Percentiles rank a stretch among this genome's conserved stretches.
Conservation (phyloP, 2,797 vertebrate species). For the Apodemus agrarius region DNA sequence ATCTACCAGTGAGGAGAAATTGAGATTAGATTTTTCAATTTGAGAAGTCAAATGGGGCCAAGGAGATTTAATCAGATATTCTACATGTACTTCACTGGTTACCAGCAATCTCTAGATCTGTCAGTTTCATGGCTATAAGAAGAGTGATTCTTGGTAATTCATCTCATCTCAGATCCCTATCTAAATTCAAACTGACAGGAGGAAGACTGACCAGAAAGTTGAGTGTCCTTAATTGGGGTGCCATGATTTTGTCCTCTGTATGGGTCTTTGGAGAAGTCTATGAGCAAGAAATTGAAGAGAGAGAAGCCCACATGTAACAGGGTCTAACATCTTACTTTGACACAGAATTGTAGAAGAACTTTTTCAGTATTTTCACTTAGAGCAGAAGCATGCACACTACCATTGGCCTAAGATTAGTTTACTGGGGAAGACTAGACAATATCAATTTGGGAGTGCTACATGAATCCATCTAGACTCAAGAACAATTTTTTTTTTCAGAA, state of each 20-base stretch:
- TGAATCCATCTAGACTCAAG: not conserved
- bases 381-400: not conserved
- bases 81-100: not conserved
- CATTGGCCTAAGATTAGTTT: not conserved
- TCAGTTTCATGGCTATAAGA: slow-evolving; percentile 53
- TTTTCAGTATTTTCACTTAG: not conserved
- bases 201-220: slow-evolving; percentile 45
- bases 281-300: not conserved
- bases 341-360: not conserved
- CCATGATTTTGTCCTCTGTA: not conserved
- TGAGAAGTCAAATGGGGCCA: slow-evolving; percentile 55
- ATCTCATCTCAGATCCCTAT: slow-evolving; percentile 72
- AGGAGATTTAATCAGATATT: slow-evolving; percentile 48
- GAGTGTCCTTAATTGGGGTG: not conserved
- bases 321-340: not conserved
- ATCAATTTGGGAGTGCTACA: not conserved
- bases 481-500: not conserved
- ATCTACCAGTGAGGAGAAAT: slow-evolving; percentile 30
- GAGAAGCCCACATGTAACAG: not conserved
- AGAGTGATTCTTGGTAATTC: slow-evolving; percentile 66
- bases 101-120: slow-evolving; percentile 51
- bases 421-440: not conserved
- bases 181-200: slow-evolving; percentile 68
- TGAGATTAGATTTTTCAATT: slow-evolving; percentile 71
- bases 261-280: slow-evolving; percentile 13